Evolutionary conservation across 2,888 invertebrate genomes (phyloP).

Genomic region (Mechanitis mazaeus): DNA sequence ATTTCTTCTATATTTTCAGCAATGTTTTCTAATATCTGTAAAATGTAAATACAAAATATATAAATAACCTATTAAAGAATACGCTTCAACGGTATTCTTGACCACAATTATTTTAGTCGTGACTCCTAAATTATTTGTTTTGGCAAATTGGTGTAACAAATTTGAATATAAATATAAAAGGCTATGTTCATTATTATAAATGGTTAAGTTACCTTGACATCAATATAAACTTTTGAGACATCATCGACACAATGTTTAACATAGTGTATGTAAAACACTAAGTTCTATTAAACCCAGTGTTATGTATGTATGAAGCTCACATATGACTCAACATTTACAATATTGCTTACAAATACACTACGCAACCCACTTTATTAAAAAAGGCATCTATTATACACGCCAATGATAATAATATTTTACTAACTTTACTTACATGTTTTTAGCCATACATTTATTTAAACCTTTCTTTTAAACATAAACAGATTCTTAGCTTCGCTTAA

Average conservation of each 20-base stretch:
- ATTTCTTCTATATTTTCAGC: slow-evolving; percentile 89
- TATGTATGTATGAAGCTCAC: slow-evolving; percentile 8
- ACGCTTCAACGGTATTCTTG: neutral
- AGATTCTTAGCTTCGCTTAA: no score
- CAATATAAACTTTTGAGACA: slow-evolving; percentile 58
- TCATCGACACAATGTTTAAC: slow-evolving; percentile 57
- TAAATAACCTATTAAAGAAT: neutral
- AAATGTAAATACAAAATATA: neutral
- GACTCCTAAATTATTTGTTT: slow-evolving; percentile 14
- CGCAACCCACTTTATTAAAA: neutral
- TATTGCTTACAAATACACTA: slow-evolving; percentile 4
- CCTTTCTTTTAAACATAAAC: no score
- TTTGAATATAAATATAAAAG: slow-evolving; percentile 42
- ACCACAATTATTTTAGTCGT: slow-evolving; percentile 11
- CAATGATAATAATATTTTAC: neutral
- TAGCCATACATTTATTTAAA: no score
- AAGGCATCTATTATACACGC: neutral
- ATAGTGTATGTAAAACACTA: slow-evolving; percentile 51
- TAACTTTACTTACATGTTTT: no score
- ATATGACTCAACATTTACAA: slow-evolving; percentile 9
- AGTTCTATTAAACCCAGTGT: slow-evolving; percentile 38
- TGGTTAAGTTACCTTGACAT: slow-evolving; percentile 67
- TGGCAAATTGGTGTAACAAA: slow-evolving; percentile 23
- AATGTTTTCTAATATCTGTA: slow-evolving; percentile 83
- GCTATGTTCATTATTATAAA: slow-evolving; percentile 46